A percentile compares a stretch with the other conserved stretches of the same genome.
These are phyloP conservation scores for Drosophila niveifrons DNA, from an alignment of 2,888 invertebrate species.

Conservation along the genomic window DNA sequence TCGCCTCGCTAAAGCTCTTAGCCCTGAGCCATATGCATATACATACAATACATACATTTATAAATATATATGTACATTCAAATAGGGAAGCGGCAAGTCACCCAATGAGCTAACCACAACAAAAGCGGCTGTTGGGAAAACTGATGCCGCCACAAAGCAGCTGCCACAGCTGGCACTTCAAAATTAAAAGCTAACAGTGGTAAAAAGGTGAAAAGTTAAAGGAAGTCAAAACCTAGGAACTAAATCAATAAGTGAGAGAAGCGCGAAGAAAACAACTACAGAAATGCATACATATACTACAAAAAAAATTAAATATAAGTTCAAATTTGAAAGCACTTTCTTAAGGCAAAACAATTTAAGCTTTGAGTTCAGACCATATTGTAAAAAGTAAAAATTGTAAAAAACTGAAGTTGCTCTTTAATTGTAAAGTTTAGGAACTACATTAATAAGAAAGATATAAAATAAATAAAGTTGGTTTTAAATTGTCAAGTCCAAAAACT, in stretches of 20 bases:
- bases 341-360: too few relatives aligned
- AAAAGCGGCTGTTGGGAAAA: conserved; percentile 45
- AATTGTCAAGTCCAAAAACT: too few relatives aligned
- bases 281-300: not conserved
- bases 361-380: too few relatives aligned
- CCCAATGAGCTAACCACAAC: conserved; percentile 61
- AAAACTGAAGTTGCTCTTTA: too few relatives aligned
- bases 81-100: conserved; percentile 43
- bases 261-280: not conserved
- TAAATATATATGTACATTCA: not conserved
- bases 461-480: too few relatives aligned
- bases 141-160: conserved; percentile 37
- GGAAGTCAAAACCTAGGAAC: conserved; percentile 2
- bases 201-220: conserved; percentile 2
- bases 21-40: conserved; percentile 14
- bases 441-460: too few relatives aligned
- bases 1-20: conserved; percentile 38
- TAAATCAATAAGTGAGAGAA: not conserved
- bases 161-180: conserved; percentile 40
- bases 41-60: not conserved
- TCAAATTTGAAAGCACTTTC: not conserved
- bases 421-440: too few relatives aligned
- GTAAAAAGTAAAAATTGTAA: too few relatives aligned
- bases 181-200: conserved; percentile 19
- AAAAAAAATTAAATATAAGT: not conserved